These are phyloP conservation scores for Tethya wilhelma DNA, from an alignment of 37 sponge, comb jelly and placozoan genomes.

Conservation along the genomic window DNA sequence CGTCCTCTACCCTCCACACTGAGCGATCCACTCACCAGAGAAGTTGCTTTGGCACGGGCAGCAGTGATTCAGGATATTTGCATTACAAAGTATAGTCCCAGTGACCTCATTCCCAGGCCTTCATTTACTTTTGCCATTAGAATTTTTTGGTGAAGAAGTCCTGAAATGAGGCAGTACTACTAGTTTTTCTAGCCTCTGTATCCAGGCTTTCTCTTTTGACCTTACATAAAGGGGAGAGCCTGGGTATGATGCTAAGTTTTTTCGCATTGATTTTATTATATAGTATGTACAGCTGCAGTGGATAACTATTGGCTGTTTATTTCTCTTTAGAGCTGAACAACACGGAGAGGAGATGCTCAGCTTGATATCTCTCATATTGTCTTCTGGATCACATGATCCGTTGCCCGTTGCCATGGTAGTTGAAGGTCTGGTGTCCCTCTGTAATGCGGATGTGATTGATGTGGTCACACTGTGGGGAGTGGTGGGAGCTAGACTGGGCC, in stretches of 20 bases:
- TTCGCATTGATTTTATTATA: too few relatives aligned
- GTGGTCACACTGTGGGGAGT: conserved; percentile 51
- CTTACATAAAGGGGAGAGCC: too few relatives aligned
- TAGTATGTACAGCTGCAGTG: too few relatives aligned
- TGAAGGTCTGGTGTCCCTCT: conserved; percentile 37
- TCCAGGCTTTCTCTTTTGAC: too few relatives aligned
- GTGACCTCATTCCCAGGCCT: conserved; percentile 7
- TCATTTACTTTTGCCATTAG: neutral
- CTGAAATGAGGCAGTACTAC: neutral
- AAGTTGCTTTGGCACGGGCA: conserved; percentile 11
- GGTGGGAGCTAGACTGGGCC: conserved; percentile 13
- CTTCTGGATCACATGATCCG: conserved; percentile 7
- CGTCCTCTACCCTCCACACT: conserved; percentile 7
- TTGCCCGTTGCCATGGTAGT: conserved; percentile 27
- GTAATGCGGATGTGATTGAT: conserved; percentile 40
- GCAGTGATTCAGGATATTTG: conserved; percentile 38
- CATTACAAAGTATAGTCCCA: neutral
- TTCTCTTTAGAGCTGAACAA: conserved; percentile 17
- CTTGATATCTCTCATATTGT: conserved; percentile 2
- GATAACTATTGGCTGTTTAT: too few relatives aligned
- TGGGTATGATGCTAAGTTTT: too few relatives aligned
- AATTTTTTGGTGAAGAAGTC: neutral
- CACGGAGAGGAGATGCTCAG: conserved; percentile 53
- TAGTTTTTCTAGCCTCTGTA: neutral
- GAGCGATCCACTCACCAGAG: neutral